These are phyloP conservation scores for Casuarius casuarius DNA, from an alignment of 2,113 vertebrate species.

Conservation along the genomic window DNA sequence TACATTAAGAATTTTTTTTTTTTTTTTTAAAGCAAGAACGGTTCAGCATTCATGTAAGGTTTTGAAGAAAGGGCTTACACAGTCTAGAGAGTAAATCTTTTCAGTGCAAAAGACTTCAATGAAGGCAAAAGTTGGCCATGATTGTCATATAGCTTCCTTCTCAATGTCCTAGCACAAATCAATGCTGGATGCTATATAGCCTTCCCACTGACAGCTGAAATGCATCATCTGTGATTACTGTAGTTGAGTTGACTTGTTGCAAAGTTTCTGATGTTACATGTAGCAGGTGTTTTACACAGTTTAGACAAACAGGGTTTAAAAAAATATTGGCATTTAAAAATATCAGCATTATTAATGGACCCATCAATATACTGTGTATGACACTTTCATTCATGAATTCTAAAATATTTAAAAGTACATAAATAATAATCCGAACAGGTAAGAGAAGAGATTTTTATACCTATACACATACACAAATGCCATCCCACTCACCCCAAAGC, in stretches of 20 bases:
- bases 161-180: neutral
- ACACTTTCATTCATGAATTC: neutral
- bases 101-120: neutral
- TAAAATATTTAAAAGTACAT: neutral
- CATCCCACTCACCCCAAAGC: neutral
- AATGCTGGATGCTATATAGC: neutral
- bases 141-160: neutral
- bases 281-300: neutral
- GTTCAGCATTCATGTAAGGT: neutral
- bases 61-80: neutral
- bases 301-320: neutral
- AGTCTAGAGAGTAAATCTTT: neutral
- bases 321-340: neutral
- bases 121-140: neutral
- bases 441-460: neutral
- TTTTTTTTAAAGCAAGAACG: neutral
- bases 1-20: neutral
- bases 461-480: neutral
- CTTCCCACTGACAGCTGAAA: neutral
- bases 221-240: neutral
- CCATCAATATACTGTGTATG: neutral
- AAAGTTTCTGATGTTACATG: neutral
- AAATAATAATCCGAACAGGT: rapidly evolving
- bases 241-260: neutral
- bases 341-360: neutral